These are phyloP conservation scores for Hylaeus anthracinus DNA, from an alignment of 1,140 invertebrate genomes.

Conservation along the genomic window DNA sequence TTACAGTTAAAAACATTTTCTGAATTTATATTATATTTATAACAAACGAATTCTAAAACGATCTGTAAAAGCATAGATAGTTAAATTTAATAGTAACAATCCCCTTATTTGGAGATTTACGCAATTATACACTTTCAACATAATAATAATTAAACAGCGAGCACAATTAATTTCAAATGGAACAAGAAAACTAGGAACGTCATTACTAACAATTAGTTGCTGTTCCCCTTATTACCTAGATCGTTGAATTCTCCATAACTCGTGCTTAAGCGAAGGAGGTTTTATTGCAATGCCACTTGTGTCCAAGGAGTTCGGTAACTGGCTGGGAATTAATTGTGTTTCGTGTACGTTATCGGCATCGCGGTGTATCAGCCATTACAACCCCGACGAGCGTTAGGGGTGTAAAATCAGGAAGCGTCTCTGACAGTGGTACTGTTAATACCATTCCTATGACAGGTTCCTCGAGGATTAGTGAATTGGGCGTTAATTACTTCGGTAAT, in stretches of 20 bases:
- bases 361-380: not conserved
- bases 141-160: too few species aligned
- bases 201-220: not conserved
- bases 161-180: too few species aligned
- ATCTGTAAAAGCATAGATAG: too few species aligned
- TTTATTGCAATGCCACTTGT: slow-evolving; percentile 18
- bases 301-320: slow-evolving; percentile 17
- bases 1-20: too few species aligned
- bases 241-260: not conserved
- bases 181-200: too few species aligned
- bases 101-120: too few species aligned
- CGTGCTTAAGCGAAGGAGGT: not conserved
- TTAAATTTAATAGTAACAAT: too few species aligned
- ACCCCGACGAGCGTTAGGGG: not conserved
- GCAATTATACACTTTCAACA: too few species aligned
- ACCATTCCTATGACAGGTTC: not conserved
- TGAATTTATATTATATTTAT: too few species aligned
- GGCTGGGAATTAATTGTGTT: slow-evolving; percentile 13
- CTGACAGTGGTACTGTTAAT: not conserved
- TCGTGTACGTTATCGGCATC: not conserved
- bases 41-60: too few species aligned
- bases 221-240: not conserved
- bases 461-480: not conserved
- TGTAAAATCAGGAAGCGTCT: slow-evolving; percentile 5
- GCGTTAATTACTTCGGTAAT: slow-evolving; percentile 14